phyloP scores from a whole-genome alignment of 2,888 invertebrate genomes.

The Schizotus pectinicornis region DNA sequence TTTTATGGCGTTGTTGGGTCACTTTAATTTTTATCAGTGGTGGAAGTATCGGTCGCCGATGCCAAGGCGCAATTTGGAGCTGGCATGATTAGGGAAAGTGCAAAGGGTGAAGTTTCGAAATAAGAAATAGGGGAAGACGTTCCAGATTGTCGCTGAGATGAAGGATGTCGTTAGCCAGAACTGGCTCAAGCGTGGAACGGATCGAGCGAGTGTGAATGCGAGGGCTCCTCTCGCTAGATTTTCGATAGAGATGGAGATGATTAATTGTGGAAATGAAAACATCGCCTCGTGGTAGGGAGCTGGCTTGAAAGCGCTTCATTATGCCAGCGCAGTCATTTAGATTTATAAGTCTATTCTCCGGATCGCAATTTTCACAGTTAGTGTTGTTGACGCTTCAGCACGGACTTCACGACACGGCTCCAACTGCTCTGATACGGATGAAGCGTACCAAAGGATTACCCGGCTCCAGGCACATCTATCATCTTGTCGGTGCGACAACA shows the following conservation, averaged over 20 bases:
- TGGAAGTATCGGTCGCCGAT: background rate
- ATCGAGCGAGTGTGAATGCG: slow-evolving; percentile 25
- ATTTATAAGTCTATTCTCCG: slow-evolving; percentile 38
- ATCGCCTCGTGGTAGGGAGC: slow-evolving; percentile 34
- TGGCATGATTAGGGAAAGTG: slow-evolving; percentile 21
- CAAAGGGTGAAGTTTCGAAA: slow-evolving; percentile 32
- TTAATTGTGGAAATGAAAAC: slow-evolving; percentile 41
- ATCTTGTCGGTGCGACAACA: slow-evolving; percentile 28
- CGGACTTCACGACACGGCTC: slow-evolving; percentile 31
- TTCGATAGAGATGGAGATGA: slow-evolving; percentile 40
- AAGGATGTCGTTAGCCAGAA: slow-evolving; percentile 34
- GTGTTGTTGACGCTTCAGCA: slow-evolving; percentile 33
- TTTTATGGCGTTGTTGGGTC: no score
- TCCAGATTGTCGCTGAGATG: slow-evolving; percentile 34
- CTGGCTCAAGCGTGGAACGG: slow-evolving; percentile 12
- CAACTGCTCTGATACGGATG: slow-evolving; percentile 27
- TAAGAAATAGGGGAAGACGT: slow-evolving; percentile 33
- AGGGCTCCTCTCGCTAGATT: slow-evolving; percentile 30
- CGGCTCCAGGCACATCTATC: slow-evolving; percentile 27
- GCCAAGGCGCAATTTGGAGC: slow-evolving; percentile 17
- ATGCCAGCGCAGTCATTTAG: slow-evolving; percentile 38
- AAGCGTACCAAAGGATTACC: slow-evolving; percentile 27
- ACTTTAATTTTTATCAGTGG: no score
- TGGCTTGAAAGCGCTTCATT: slow-evolving; percentile 38
- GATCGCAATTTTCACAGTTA: slow-evolving; percentile 37